Evolutionary conservation across 2,113 vertebrate species (phyloP).

Genomic region (Pollimyrus isidori): DNA sequence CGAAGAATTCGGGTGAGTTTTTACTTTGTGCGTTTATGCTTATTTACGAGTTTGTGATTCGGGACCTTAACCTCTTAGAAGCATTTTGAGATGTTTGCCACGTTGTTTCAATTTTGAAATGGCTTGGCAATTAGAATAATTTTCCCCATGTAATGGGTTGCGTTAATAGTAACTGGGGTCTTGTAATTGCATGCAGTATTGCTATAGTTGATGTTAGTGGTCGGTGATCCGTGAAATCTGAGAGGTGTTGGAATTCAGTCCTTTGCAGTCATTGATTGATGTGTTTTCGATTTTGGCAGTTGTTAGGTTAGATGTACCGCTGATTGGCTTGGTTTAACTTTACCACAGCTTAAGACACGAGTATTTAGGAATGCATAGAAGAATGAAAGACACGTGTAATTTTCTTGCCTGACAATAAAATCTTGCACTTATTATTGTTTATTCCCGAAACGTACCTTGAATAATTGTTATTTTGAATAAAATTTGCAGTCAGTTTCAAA

Average conservation of each 20-base stretch:
- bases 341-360: background rate
- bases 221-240: background rate
- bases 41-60: background rate
- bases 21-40: background rate
- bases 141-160: background rate
- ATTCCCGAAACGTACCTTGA: background rate
- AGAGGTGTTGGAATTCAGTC: background rate
- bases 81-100: background rate
- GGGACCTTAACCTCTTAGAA: background rate
- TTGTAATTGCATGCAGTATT: background rate
- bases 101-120: background rate
- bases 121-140: background rate
- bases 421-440: background rate
- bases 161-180: background rate
- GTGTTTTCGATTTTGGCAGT: background rate
- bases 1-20: slow-evolving; percentile 85
- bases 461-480: background rate
- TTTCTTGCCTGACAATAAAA: background rate
- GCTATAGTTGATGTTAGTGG: background rate
- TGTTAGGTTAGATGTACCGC: background rate
- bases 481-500: background rate
- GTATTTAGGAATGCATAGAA: background rate
- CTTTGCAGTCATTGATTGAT: background rate
- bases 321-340: background rate
- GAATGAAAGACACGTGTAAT: background rate